These are phyloP conservation scores for Lathamus discolor DNA, from an alignment of 2,113 vertebrate genomes.

Conservation along the genomic window DNA sequence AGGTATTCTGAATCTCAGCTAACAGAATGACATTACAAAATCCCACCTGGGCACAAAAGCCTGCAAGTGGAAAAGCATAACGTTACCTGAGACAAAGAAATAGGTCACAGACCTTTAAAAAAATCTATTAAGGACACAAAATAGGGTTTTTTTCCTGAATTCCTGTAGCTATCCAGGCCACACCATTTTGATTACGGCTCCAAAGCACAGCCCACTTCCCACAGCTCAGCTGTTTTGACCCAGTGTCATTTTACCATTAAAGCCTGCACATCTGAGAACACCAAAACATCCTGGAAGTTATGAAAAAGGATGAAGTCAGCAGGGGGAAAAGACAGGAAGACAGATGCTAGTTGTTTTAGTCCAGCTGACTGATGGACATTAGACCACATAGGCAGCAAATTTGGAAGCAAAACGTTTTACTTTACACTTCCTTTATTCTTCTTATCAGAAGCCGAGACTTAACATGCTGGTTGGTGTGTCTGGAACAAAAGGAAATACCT, in stretches of 20 bases:
- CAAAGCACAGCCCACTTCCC: not conserved
- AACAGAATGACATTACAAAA: not conserved
- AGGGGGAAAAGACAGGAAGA: not conserved
- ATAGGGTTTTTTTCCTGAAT: not conserved
- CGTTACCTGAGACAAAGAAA: slow-evolving; percentile 23
- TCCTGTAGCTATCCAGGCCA: slow-evolving; percentile 9
- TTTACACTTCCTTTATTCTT: not conserved
- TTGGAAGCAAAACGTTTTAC: not conserved
- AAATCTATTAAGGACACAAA: not conserved
- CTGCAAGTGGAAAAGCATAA: not conserved
- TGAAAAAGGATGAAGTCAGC: not conserved
- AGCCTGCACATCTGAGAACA: not conserved
- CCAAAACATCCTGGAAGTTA: not conserved
- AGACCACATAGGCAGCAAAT: not conserved
- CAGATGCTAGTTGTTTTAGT: not conserved
- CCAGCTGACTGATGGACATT: not conserved
- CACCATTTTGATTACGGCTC: not conserved
- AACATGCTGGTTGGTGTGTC: not conserved
- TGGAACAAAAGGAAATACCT: not conserved
- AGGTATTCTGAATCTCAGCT: not conserved
- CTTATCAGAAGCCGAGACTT: not conserved
- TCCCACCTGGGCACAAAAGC: not conserved
- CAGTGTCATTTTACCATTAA: not conserved
- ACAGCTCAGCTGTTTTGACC: not conserved
- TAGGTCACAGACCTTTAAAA: not conserved